phyloP scores from a whole-genome alignment of 2,888 invertebrate species.

The Hyposoter didymator region DNA sequence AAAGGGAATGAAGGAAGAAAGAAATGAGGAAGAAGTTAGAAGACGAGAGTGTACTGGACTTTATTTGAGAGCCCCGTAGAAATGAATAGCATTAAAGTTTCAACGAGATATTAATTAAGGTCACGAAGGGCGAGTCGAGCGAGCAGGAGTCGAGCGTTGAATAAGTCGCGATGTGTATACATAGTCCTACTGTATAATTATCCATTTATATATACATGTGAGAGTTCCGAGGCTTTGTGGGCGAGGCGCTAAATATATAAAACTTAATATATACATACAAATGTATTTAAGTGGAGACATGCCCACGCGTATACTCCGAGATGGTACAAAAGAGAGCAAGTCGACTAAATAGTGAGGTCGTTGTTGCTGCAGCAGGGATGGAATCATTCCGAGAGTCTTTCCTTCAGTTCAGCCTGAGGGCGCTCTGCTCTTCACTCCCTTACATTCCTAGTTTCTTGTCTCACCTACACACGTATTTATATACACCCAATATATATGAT shows the following conservation, averaged over 20 bases:
- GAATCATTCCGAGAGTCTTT: slow-evolving; percentile 56
- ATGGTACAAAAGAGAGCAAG: slow-evolving; percentile 57
- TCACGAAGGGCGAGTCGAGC: slow-evolving; percentile 55
- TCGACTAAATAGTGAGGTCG: slow-evolving; percentile 54
- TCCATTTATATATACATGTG: slow-evolving; percentile 20
- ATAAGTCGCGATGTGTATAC: slow-evolving; percentile 60
- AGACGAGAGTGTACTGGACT: slow-evolving; percentile 50
- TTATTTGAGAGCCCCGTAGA: slow-evolving; percentile 56
- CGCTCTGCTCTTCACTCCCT: slow-evolving; percentile 12
- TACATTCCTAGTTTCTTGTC: slow-evolving; percentile 15
- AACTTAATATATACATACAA: slow-evolving; percentile 30
- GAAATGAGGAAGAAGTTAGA: slow-evolving; percentile 55
- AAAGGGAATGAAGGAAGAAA: slow-evolving; percentile 29
- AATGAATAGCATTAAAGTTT: slow-evolving; percentile 67
- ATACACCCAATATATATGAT: background rate
- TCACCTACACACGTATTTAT: background rate
- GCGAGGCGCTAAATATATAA: slow-evolving; percentile 49
- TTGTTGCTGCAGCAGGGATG: slow-evolving; percentile 33
- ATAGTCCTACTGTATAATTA: slow-evolving; percentile 29
- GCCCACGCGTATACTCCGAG: slow-evolving; percentile 9
- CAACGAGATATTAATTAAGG: slow-evolving; percentile 68
- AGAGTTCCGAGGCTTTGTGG: slow-evolving; percentile 26
- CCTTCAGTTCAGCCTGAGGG: slow-evolving; percentile 38
- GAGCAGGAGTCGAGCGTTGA: slow-evolving; percentile 43
- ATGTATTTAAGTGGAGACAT: slow-evolving; percentile 25